Percentiles rank a stretch among this genome's conserved stretches.
Evolutionary conservation across 1,140 invertebrate genomes (phyloP).

Genomic region (Dysdera silvatica): DNA sequence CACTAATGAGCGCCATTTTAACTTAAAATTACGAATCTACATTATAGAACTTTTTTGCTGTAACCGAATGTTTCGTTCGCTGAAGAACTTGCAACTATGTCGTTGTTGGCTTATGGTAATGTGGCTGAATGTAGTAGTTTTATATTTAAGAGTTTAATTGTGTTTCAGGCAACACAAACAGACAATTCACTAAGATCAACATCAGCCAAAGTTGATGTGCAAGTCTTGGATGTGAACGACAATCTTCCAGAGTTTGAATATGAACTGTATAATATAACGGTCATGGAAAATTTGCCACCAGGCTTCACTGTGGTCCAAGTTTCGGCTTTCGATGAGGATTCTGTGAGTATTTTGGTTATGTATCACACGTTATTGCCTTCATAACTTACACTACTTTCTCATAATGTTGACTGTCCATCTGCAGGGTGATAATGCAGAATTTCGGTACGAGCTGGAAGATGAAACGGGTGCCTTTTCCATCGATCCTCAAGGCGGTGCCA

Average conservation of each 20-base stretch:
- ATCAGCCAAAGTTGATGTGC: conserved; percentile 63
- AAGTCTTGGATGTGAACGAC: conserved; percentile 72
- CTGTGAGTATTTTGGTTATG: conserved; percentile 8
- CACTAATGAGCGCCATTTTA: no score
- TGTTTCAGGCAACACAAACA: conserved; percentile 36
- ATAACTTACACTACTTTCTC: not conserved
- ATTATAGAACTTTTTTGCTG: no score
- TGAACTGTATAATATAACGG: conserved; percentile 80
- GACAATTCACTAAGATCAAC: conserved; percentile 36
- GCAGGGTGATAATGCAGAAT: conserved; percentile 69
- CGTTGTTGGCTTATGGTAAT: no score
- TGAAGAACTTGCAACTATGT: no score
- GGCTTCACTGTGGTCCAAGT: conserved; percentile 75
- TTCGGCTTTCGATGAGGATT: conserved; percentile 41
- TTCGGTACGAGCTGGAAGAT: conserved; percentile 67
- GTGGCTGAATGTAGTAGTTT: no score
- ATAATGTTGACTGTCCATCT: not conserved
- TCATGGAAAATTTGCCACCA: conserved; percentile 80
- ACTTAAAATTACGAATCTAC: no score
- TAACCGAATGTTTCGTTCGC: no score
- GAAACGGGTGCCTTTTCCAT: conserved; percentile 66
- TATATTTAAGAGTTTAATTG: not conserved
- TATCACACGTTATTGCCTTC: not conserved
- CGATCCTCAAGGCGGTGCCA: conserved; percentile 68
- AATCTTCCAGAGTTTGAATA: conserved; percentile 67